A percentile compares a stretch with the other conserved stretches of the same genome.
These are phyloP conservation scores for Xestia xanthographa DNA, from an alignment of 2,888 invertebrate species.

Conservation along the genomic window DNA sequence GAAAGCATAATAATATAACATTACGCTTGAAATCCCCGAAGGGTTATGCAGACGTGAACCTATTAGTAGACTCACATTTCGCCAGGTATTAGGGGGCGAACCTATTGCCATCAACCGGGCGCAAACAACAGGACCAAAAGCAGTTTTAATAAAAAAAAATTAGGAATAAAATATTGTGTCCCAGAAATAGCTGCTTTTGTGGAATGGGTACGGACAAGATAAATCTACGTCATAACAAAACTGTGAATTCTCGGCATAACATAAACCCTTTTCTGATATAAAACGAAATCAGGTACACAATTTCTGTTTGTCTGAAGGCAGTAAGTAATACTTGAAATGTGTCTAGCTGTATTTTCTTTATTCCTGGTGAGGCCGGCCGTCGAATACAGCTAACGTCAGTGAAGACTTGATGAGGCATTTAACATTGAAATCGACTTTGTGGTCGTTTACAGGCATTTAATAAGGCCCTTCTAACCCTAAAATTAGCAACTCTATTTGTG, in stretches of 20 bases:
- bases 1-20: too few relatives aligned
- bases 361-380: neutral
- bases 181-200: neutral
- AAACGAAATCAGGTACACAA: conserved; percentile 29
- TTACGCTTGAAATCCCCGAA: too few relatives aligned
- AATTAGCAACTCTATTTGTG: too few relatives aligned
- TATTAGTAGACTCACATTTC: too few relatives aligned
- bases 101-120: too few relatives aligned
- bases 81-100: too few relatives aligned
- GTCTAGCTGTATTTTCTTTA: conserved; percentile 12
- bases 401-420: neutral
- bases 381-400: neutral
- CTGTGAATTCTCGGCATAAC: conserved; percentile 6
- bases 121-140: neutral
- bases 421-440: neutral
- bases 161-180: neutral
- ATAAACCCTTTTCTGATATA: conserved; percentile 24
- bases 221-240: conserved; percentile 7
- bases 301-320: neutral
- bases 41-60: too few relatives aligned
- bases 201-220: neutral
- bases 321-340: conserved; percentile 11
- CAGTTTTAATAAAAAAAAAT: neutral
- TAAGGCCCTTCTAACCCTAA: too few relatives aligned
- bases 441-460: too few relatives aligned